Evolutionary conservation across 1,140 invertebrate genomes (phyloP), one percentile per base, ranked within the genome.

Genomic region (Drosophila triauraria): DNA sequence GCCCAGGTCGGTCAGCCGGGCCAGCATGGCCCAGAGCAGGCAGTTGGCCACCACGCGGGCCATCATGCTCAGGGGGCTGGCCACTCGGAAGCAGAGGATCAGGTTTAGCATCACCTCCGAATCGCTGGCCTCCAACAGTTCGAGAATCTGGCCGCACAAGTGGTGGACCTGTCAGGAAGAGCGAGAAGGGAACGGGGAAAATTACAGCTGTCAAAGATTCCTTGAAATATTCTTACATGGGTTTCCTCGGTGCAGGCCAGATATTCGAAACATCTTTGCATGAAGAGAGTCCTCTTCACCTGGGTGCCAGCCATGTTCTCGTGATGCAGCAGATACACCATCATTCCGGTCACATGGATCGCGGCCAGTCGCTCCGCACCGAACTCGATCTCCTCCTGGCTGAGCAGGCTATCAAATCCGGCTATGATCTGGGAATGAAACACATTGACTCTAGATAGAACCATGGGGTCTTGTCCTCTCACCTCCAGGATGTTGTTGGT

Each of bases 171-270:
- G 48, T 13, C 2, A 3, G n/a, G 3, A 7, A 30, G 4, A n/a
- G 1, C n/a, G 20, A 42, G 8, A 2, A 9, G 6, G 9, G 25
- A 43, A 9, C 27, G 1, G 7, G 7, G 7, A 20, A 20, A 20
- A 0, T 20, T 20, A 30, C 7, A 8, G 27, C 27, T 30, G 32
- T 32, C 2, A 4, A 32, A 32, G 9, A 9, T 32, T 32, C 9
- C 27, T 6, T 27, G 9, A 35, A 35, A 3, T 3, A 35, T 32
- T 32, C 30, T 9, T 23, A 80, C 82, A 20, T 84, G 68, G 15
- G 59, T 85, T 47, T 58, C 82, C 46, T 84, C 82, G 6, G 78
- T 74, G 78, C 82, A 84, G 43, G 82, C 82, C 74, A 84, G 42
- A 20, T 85, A 84, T 23, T 85, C 68, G 25, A 85, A 84, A 30